phyloP scores from a whole-genome alignment of 2,797 vertebrate species.

The Luscinia luscinia region DNA sequence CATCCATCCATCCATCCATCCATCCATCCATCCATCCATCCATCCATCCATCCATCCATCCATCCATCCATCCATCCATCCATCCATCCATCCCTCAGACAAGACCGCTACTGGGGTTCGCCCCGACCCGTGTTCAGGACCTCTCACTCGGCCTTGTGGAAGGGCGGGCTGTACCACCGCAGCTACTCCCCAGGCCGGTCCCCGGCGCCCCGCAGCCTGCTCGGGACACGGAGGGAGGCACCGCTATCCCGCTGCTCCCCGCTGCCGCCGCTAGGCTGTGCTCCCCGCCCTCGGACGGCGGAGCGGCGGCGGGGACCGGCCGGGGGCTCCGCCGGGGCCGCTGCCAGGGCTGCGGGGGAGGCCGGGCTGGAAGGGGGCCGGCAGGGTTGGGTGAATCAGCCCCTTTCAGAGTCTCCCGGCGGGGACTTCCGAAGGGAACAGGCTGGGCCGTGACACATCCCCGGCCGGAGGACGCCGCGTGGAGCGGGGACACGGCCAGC shows the following conservation, averaged over 20 bases:
- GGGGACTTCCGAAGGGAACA: conserved; percentile 23
- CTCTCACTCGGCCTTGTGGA: neutral
- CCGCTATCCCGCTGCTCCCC: neutral
- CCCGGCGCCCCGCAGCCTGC: no score
- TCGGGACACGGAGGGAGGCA: fast-evolving
- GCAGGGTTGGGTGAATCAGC: neutral
- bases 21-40: neutral
- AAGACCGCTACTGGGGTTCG: no score
- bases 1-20: neutral
- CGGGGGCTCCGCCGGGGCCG: neutral
- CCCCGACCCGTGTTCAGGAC: neutral
- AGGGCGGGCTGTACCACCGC: neutral
- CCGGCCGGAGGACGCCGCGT: neutral
- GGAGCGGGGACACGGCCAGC: neutral
- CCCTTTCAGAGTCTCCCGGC: neutral
- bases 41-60: neutral
- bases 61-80: neutral
- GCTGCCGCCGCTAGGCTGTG: conserved; percentile 35
- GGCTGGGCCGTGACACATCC: neutral
- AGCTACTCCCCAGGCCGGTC: neutral
- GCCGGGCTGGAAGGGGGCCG: neutral
- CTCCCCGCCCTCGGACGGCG: conserved; percentile 2
- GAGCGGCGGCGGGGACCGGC: neutral
- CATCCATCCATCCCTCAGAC: neutral
- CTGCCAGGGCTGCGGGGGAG: neutral